These are phyloP conservation scores for Chromobotia macracanthus DNA, from an alignment of 2,797 vertebrate genomes.

Conservation along the genomic window DNA sequence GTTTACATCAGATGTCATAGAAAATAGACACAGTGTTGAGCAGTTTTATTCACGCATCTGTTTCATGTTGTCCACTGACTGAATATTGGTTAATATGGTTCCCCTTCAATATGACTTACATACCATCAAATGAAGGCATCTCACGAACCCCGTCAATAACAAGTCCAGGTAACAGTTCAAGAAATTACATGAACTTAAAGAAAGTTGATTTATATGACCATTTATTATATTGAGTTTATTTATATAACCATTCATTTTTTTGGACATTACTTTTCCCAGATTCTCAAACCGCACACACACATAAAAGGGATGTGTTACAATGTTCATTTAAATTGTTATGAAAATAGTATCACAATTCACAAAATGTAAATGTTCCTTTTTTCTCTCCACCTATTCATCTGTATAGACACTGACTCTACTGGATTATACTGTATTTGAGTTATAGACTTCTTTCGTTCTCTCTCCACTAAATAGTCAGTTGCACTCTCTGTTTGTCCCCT, in stretches of 20 bases:
- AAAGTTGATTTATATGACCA: background rate
- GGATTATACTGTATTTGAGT: too few relatives aligned
- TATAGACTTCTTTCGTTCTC: background rate
- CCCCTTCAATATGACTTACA: constrained; percentile 1
- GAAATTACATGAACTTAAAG: background rate
- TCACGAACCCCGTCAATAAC: constrained; percentile 19
- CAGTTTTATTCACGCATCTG: constrained; percentile 39
- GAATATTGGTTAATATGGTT: constrained; percentile 26
- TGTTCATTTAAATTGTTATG: background rate
- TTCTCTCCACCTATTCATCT: too few relatives aligned
- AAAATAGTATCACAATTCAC: background rate
- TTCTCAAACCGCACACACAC: too few relatives aligned
- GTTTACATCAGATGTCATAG: constrained; percentile 39
- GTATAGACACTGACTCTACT: too few relatives aligned
- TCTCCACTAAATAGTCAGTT: constrained; percentile 7
- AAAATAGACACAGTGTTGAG: constrained; percentile 30
- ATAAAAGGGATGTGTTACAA: background rate
- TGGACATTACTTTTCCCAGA: too few relatives aligned
- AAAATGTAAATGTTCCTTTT: too few relatives aligned
- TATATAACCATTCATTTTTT: too few relatives aligned
- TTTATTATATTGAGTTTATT: too few relatives aligned
- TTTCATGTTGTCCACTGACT: constrained; percentile 38
- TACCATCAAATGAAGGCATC: constrained; percentile 7
- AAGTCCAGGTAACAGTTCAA: constrained; percentile 2
- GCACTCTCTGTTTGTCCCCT: background rate